A percentile compares a stretch with the other conserved stretches of the same genome.
Conservation (phyloP, 2,113 vertebrate genomes). For the Phasianus colchicus region DNA sequence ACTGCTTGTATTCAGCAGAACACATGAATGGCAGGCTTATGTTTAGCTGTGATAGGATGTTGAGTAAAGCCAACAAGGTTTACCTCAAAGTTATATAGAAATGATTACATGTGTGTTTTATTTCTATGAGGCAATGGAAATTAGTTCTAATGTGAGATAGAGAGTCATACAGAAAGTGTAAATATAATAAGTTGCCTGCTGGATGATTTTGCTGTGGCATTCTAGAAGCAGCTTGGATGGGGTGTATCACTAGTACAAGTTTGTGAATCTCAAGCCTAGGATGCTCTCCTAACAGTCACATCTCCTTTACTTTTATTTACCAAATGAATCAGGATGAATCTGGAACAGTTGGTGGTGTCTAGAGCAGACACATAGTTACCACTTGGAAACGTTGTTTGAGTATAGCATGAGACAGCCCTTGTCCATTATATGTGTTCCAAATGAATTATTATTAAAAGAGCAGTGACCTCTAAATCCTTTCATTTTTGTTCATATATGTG, state of each 20-base stretch:
- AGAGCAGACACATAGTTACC: neutral
- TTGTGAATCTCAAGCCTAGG: neutral
- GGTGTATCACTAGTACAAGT: neutral
- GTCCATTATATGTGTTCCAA: neutral
- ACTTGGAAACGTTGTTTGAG: neutral
- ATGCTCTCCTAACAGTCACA: neutral
- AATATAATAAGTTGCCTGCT: neutral
- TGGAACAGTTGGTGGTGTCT: neutral
- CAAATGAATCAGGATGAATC: neutral
- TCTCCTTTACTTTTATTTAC: neutral
- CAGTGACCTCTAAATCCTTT: neutral
- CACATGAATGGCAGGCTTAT: neutral
- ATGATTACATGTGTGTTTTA: neutral
- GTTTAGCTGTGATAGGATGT: neutral
- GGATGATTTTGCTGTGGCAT: neutral
- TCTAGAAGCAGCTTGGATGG: neutral
- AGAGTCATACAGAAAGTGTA: neutral
- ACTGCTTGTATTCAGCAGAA: neutral
- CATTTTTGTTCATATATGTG: neutral
- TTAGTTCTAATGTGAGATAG: neutral
- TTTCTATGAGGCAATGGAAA: neutral
- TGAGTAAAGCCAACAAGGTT: neutral
- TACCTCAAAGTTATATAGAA: neutral
- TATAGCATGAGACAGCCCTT: neutral
- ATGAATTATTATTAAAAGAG: neutral